Conservation (phyloP, 2,888 invertebrate species). For the Orchesella flavescens region DNA sequence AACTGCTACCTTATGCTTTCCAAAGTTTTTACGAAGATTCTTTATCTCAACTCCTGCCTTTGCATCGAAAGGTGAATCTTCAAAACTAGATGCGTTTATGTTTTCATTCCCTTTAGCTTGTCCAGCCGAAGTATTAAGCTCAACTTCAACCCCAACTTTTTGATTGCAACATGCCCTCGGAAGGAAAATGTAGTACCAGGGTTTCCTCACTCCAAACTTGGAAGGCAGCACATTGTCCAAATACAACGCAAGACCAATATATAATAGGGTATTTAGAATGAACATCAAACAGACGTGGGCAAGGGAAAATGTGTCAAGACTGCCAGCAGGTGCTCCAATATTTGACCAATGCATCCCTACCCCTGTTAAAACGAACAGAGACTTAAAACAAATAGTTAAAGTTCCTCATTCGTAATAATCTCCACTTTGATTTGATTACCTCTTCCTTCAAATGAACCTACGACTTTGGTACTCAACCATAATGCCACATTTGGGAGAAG, state of each 20-base stretch:
- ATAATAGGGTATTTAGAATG: slow-evolving; percentile 75
- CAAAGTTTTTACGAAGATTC: slow-evolving; percentile 71
- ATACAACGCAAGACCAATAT: slow-evolving; percentile 78
- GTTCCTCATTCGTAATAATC: no score
- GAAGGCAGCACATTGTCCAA: slow-evolving; percentile 81
- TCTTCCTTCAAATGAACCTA: no score
- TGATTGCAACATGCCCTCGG: neutral
- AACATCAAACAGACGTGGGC: slow-evolving; percentile 74
- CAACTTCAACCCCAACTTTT: neutral
- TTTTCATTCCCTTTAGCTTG: neutral
- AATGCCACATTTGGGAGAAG: no score
- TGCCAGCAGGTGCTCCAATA: slow-evolving; percentile 72
- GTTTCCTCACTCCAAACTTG: slow-evolving; percentile 81
- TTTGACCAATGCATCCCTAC: no score
- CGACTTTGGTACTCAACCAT: no score
- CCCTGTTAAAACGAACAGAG: no score
- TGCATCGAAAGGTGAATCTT: slow-evolving; percentile 73
- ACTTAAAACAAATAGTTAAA: no score
- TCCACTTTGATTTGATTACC: no score
- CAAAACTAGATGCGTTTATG: slow-evolving; percentile 71
- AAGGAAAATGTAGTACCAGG: slow-evolving; percentile 79
- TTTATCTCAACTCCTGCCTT: slow-evolving; percentile 74
- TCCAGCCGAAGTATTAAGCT: neutral
- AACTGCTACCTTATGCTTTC: slow-evolving; percentile 78
- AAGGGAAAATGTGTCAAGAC: slow-evolving; percentile 73